Evolutionary conservation across 2,888 invertebrate species (phyloP), one percentile per base, ranked within the genome.

Genomic region (Lasioglossum calceatum): DNA sequence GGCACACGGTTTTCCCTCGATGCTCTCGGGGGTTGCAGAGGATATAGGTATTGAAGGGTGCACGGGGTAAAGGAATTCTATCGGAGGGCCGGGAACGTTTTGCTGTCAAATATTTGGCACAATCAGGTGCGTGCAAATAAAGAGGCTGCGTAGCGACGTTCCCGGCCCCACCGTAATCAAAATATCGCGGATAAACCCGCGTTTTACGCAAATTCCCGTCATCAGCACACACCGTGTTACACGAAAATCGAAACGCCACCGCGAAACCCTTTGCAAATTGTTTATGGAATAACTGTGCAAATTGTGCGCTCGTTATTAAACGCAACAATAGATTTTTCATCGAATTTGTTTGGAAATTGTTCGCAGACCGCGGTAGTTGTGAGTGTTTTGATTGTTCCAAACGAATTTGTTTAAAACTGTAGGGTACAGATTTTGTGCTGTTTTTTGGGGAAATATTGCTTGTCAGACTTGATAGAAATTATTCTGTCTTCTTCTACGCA

Each of bases 101-200:
- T 61, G 74, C 74, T 72, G 78, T 54, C 89, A 89, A 88, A 89
- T 88, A 88, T 89, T 89, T 89, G 86, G 74, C 80, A 80, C 86
- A 89, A 89, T 89, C 88, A 89, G 84, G 50, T 78, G 84, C 79
- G 67, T 78, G 88, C 76, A 84, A 89, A 77, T 81, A 77, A 74
- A 79, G 36, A 36, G 44, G 32, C 44, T 23, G 42, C 32, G 32
- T 44, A 73, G n/a, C 58, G 36, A 74, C 36, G 32, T 79, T 74
- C 47, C 79, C 19, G 44, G 47, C n/a, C 47, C 32, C 67, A 47
- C n/a, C 4, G 19, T n/a, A 64, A 73, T 47, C 74, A 74, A 79
- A 79, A 79, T 73, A 73, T 79, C 72, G 44, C 12, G 42, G 36
- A 36, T 36, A 67, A 67, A 67, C 67, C 36, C 16, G 16, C 7